These are phyloP conservation scores for Peribatodes rhomboidaria DNA, from an alignment of 2,888 invertebrate species.

Conservation along the genomic window DNA sequence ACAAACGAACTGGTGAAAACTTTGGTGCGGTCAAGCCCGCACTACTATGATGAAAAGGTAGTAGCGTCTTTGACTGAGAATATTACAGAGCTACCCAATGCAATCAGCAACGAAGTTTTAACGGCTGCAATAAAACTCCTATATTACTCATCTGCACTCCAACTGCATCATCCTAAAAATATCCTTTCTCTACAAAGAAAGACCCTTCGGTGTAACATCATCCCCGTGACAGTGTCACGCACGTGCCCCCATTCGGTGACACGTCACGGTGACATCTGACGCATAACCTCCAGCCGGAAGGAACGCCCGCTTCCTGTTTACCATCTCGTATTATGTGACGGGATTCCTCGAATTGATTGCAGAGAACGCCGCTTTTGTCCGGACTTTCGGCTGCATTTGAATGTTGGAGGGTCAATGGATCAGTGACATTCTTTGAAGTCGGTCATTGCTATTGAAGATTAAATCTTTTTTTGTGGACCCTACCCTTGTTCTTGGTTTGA, in stretches of 20 bases:
- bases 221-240: constrained; percentile 48
- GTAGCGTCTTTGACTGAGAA: no score
- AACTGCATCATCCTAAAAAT: no score
- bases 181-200: not conserved
- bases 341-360: constrained; percentile 25
- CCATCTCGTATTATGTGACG: constrained; percentile 42
- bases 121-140: no score
- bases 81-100: no score
- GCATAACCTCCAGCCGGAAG: constrained; percentile 63
- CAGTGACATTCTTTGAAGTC: constrained; percentile 9
- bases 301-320: constrained; percentile 60
- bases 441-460: constrained; percentile 9
- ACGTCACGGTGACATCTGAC: constrained; percentile 58
- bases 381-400: not conserved
- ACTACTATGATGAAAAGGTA: no score
- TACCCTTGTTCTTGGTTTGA: not conserved
- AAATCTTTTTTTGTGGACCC: not conserved
- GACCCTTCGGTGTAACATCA: constrained; percentile 26
- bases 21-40: no score
- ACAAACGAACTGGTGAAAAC: no score
- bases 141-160: no score
- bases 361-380: constrained; percentile 13
- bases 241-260: constrained; percentile 58
- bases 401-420: constrained; percentile 15
- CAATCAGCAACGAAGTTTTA: no score